Base-by-base conservation (phyloP, 1,140 invertebrate genomes). In the Pogonus chalceus region DNA sequence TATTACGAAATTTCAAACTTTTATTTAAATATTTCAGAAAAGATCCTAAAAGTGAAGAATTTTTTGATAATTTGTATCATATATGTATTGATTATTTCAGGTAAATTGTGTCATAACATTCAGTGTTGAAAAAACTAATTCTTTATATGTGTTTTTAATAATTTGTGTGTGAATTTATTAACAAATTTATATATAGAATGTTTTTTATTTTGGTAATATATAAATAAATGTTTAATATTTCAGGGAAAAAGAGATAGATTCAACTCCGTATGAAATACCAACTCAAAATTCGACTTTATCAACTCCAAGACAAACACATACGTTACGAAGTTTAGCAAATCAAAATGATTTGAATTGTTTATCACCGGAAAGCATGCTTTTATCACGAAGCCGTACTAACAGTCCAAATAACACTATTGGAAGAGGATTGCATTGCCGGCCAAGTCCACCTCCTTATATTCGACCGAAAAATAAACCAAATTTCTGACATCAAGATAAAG, bases 31-130 rank as follows among this genome's bases (percentile, higher is more conserved):
- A 14, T 69, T 69, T 59, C 62, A 70, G 68, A 55, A 53, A 60
- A 20, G 68, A 70, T 62, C 58, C 62, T 53, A 50, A 51, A 47
- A 69, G 65, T 59, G 68, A 70, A 48, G 61, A 60, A 48, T 70
- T 62, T 62, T 66, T 70, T 58, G 51, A 63, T 52, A 65, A 66
- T 54, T 56, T 70, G 37, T 70, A 60, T 67, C 65, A 69, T 59
- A 68, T 69, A 56, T 70, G 67, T 59, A 65, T 56, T 48, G 66
- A 69, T 66, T 64, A 60, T 59, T 62, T 61, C 35, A 62, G 59
- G 60, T 64, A 62, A 61, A 43, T 7, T 37, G 26, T 55, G 39
- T 31, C 10, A 16, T 48, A 20, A 48, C 35, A 37, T 49, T 49
- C 35, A 18, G 31, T 16, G 23, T 35, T n/a, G n/a, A 4, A 26